A percentile compares a stretch with the other conserved stretches of the same genome.
phyloP scores from a whole-genome alignment of 1,140 invertebrate genomes.

The Anastrepha obliqua region DNA sequence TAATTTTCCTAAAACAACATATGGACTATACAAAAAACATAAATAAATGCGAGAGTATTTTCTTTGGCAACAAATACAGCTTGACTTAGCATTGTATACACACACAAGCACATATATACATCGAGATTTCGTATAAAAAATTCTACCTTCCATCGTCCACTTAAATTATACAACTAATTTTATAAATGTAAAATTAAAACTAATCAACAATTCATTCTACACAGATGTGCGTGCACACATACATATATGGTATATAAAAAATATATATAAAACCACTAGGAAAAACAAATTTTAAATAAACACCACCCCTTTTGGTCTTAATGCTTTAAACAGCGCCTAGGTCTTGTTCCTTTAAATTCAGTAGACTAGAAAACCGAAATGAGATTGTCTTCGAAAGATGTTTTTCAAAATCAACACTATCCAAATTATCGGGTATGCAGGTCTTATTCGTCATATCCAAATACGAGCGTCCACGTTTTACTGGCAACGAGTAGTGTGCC shows the following conservation, averaged over 20 bases:
- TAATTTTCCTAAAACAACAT: too few relatives aligned
- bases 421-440: constrained; percentile 70
- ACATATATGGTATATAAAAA: constrained; percentile 58
- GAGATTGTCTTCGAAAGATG: constrained; percentile 72
- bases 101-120: background rate
- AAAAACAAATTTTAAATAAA: background rate
- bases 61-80: constrained; percentile 1
- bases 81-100: background rate
- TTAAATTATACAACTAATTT: background rate
- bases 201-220: constrained; percentile 15
- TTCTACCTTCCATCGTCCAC: background rate
- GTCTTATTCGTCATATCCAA: constrained; percentile 72
- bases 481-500: constrained; percentile 67
- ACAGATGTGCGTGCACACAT: background rate
- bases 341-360: constrained; percentile 71
- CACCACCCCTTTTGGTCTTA: background rate
- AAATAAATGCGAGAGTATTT: background rate
- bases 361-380: constrained; percentile 71
- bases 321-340: background rate
- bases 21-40: too few relatives aligned
- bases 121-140: background rate
- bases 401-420: constrained; percentile 71
- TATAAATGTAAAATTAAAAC: constrained; percentile 4
- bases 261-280: background rate
- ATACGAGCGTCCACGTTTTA: constrained; percentile 70